phyloP scores from a whole-genome alignment of 2,113 vertebrate species.

The Taxidea taxus region DNA sequence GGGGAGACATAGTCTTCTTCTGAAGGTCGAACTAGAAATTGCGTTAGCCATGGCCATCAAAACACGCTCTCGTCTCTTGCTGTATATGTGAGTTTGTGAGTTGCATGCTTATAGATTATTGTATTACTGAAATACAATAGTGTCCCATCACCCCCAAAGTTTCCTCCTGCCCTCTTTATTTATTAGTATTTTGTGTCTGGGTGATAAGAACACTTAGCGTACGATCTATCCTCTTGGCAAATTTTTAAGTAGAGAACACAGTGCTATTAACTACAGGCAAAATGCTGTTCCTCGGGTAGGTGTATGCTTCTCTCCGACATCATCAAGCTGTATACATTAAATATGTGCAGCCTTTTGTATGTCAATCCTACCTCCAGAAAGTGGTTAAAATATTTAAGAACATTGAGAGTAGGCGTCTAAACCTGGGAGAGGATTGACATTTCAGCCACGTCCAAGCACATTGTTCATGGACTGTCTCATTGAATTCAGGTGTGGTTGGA shows the following conservation, averaged over 20 bases:
- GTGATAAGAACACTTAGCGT: not conserved
- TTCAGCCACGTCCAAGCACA: not conserved
- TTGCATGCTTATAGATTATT: not conserved
- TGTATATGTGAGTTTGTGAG: not conserved
- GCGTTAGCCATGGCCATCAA: not conserved
- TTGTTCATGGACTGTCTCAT: fast-evolving
- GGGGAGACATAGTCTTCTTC: not conserved
- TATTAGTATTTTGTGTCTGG: not conserved
- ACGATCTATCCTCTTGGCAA: not conserved
- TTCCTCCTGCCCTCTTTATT: not conserved
- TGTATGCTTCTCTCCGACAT: not conserved
- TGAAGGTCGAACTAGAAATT: not conserved
- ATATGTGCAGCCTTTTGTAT: not conserved
- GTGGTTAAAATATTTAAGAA: not conserved
- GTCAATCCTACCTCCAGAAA: not conserved
- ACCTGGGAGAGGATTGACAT: not conserved
- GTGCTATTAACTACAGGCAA: not conserved
- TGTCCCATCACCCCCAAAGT: not conserved
- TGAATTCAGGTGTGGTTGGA: not conserved
- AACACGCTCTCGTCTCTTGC: not conserved
- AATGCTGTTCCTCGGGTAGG: fast-evolving
- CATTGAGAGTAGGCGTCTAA: not conserved
- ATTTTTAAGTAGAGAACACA: not conserved
- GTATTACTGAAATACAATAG: not conserved
- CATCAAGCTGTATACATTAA: not conserved